Evolutionary conservation across 2,888 invertebrate species (phyloP).

Genomic region (Desoria tigrina): DNA sequence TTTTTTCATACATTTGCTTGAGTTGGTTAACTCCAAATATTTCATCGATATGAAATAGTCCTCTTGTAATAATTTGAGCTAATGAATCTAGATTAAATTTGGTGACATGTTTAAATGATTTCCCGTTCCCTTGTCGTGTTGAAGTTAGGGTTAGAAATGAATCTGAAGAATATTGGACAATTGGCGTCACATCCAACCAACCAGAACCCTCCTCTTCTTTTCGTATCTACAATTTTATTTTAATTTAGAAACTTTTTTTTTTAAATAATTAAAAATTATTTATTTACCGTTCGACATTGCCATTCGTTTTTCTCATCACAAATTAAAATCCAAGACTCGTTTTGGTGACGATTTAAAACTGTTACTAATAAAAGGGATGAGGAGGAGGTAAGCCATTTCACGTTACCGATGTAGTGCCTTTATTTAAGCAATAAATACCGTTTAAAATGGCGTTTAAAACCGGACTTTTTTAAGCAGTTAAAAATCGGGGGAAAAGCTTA

Average conservation of each 20-base stretch:
- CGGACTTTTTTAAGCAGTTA: no score
- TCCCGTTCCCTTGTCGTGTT: constrained; percentile 62
- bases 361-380: constrained; percentile 68
- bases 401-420: no score
- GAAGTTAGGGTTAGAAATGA: constrained; percentile 74
- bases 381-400: no score
- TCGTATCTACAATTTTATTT: constrained; percentile 56
- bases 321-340: constrained; percentile 66
- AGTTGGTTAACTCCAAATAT: no score
- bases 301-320: constrained; percentile 61
- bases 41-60: no score
- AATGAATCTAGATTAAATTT: constrained; percentile 42
- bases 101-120: constrained; percentile 57
- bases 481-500: no score
- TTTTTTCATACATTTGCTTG: no score
- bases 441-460: no score
- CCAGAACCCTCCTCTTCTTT: constrained; percentile 66
- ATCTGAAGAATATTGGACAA: constrained; percentile 69
- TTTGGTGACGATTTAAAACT: constrained; percentile 90
- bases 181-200: constrained; percentile 66
- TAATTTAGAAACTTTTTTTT: constrained; percentile 41
- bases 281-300: neutral
- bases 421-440: no score
- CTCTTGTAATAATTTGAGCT: no score
- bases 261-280: neutral